Evolutionary conservation across 2,113 vertebrate species (phyloP).

Genomic region (Notiomystis cincta): DNA sequence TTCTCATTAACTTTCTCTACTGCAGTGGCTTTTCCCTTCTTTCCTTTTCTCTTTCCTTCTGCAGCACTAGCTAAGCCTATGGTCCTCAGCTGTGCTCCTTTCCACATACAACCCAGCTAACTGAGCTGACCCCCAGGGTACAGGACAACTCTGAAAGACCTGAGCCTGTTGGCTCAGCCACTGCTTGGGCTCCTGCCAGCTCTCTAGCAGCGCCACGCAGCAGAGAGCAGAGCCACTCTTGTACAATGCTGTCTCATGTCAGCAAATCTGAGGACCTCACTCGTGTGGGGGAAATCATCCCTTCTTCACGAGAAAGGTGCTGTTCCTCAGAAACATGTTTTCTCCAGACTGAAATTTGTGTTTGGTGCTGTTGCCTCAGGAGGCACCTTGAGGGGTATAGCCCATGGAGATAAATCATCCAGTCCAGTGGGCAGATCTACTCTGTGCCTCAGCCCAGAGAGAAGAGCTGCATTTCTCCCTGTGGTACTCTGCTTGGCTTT

Average conservation of each 20-base stretch:
- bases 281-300: not conserved
- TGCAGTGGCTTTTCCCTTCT: not conserved
- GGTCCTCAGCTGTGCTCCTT: not conserved
- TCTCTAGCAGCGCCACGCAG: rapidly evolving
- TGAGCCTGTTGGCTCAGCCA: not conserved
- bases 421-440: not conserved
- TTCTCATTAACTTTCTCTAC: not conserved
- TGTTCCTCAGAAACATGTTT: not conserved
- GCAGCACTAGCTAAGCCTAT: not conserved
- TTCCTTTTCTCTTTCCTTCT: not conserved
- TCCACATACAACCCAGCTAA: not conserved
- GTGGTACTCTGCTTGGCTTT: not conserved
- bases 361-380: not conserved
- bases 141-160: not conserved
- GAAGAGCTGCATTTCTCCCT: not conserved
- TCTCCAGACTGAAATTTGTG: not conserved
- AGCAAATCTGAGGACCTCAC: not conserved
- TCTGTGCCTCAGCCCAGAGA: not conserved
- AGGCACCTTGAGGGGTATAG: not conserved
- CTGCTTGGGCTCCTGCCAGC: not conserved
- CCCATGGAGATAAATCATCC: not conserved
- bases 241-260: not conserved
- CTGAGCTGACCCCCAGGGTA: not conserved
- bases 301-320: not conserved
- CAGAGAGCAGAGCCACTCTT: not conserved